A percentile compares a stretch with the other conserved stretches of the same genome.
Evolutionary conservation across 1,140 invertebrate species (phyloP).

Genomic region (Drosophila tristis): DNA sequence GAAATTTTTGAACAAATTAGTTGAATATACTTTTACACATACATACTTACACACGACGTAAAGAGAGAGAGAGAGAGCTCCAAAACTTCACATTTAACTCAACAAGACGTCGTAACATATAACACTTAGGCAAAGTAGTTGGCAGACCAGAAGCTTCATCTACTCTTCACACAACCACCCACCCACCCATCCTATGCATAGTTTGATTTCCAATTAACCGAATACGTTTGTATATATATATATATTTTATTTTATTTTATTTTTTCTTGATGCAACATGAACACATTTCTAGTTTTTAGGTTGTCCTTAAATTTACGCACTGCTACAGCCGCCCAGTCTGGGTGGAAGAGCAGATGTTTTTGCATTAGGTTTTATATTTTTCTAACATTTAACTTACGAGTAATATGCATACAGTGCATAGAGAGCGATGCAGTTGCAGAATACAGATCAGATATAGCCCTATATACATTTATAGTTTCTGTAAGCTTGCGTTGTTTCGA

Average conservation of each 20-base stretch:
- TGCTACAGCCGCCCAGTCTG: conserved; percentile 12
- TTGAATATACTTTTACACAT: conserved; percentile 22
- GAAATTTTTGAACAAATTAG: conserved; percentile 57
- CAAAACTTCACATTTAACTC: conserved; percentile 15
- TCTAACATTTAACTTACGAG: conserved; percentile 16
- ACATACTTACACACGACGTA: conserved; percentile 18
- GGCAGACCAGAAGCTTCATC: conserved; percentile 10
- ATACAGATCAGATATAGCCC: conserved; percentile 19
- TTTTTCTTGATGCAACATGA: conserved; percentile 60
- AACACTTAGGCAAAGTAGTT: conserved; percentile 32
- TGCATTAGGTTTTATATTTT: conserved; percentile 58
- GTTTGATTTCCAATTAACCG: conserved; percentile 33
- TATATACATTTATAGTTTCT: conserved; percentile 57
- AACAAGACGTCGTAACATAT: conserved; percentile 22
- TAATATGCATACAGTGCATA: conserved; percentile 33
- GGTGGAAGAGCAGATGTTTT: conserved; percentile 42
- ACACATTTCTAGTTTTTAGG: conserved; percentile 57
- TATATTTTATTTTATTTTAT: conserved; percentile 20
- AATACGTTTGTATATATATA: conserved; percentile 59
- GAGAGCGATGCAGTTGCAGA: conserved; percentile 11
- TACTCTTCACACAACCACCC: conserved; percentile 6
- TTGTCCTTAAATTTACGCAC: conserved; percentile 39
- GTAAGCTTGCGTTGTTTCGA: conserved; percentile 77
- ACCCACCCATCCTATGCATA: conserved; percentile 7
- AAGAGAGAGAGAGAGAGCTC: conserved; percentile 25